Evolutionary conservation across 2,113 vertebrate species (phyloP).

Genomic region (Eonycteris spelaea): DNA sequence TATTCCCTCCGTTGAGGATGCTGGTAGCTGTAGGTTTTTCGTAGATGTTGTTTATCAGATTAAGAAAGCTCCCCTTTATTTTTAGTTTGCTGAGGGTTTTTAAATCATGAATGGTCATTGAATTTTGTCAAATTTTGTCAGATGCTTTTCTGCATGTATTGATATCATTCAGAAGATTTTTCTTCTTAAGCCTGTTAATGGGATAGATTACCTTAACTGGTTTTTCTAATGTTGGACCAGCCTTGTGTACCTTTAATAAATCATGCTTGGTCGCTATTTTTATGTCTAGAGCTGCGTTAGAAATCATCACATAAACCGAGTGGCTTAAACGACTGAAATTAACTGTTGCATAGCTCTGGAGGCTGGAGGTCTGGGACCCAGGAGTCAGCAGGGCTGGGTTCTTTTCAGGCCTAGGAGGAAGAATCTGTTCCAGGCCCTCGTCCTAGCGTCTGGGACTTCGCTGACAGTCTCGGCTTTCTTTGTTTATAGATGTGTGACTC

Average conservation of each 20-base stretch:
- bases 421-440: neutral
- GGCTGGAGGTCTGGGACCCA: neutral
- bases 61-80: neutral
- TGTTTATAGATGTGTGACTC: neutral
- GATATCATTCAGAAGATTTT: neutral
- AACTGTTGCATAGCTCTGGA: neutral
- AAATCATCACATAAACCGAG: neutral
- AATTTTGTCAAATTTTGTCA: neutral
- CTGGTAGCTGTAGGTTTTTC: neutral
- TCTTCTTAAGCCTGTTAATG: neutral
- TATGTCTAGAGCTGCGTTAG: neutral
- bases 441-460: neutral
- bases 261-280: neutral
- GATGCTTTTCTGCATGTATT: neutral
- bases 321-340: neutral
- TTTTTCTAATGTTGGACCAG: neutral
- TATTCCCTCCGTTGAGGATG: neutral
- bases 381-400: no score
- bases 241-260: neutral
- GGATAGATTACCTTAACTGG: neutral
- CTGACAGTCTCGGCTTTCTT: neutral
- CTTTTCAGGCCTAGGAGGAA: neutral
- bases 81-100: neutral
- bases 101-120: no score
- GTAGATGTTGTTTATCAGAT: neutral